Base-by-base conservation (phyloP, 2,888 invertebrate genomes). In the Heliconius cydno region DNA sequence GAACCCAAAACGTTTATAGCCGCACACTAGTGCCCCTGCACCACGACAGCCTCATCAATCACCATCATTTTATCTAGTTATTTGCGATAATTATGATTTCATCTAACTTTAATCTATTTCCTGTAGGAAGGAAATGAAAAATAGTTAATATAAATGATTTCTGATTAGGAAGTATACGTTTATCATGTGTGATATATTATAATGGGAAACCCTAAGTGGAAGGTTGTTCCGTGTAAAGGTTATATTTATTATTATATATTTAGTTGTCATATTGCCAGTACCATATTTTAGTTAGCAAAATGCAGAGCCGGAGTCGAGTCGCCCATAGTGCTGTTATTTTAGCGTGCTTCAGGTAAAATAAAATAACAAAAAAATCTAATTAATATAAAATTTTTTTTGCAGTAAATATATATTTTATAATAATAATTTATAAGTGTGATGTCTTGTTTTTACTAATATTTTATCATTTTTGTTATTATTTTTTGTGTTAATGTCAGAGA, bases 251-350 rank as follows among this genome's bases (percentile, higher is more conserved):
- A 87, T 73, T 73, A 73, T 73, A 73, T 73, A 73, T 73, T 73
- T 73, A 87, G 86, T 87, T 85, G 86, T 84, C 86, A 83, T 86
- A 87, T 86, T 89, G 86, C 87, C 83, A 85, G 81, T 85, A 87
- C 84, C 84, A 86, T 86, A 87, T 85, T 86, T 93, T 93, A 94
- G 94, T 94, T 90, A 84, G 82, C 86, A 93, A 87, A 90, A 94
- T 94, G 94, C 88, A 86, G 91, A 90, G 92, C 93, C 90, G 90
- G 92, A 89, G 94, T 87, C 82, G 89, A 91, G 94, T 93, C 94
- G 94, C 90, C 86, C 88, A 88, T 87, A 85, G 83, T 86, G 86
- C 86, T 84, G 91, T 88, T 86, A 87, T 91, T 86, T 86, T 94
- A 86, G 89, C 89, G 83, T 87, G 89, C 87, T 86, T 93, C 85